Evolutionary conservation across 2,888 invertebrate species (phyloP).

Genomic region (Mantis religiosa): DNA sequence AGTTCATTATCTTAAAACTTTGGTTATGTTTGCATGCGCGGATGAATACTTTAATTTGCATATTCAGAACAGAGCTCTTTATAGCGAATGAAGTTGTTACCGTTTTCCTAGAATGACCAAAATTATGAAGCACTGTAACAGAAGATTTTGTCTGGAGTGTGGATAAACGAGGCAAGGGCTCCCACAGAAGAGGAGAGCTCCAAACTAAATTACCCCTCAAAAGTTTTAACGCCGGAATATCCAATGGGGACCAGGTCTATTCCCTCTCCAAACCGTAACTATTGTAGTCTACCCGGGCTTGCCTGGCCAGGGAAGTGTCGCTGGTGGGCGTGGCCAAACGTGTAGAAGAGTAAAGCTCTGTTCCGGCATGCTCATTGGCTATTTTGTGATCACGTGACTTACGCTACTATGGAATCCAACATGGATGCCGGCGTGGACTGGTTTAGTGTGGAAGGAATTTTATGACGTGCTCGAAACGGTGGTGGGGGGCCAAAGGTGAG

Average conservation of each 20-base stretch:
- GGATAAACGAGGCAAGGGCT: neutral
- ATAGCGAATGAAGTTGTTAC: neutral
- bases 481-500: neutral
- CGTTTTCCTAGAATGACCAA: neutral
- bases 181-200: neutral
- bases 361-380: neutral
- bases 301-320: neutral
- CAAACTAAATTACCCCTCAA: neutral
- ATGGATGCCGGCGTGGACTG: neutral
- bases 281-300: neutral
- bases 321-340: neutral
- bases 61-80: neutral
- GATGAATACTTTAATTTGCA: neutral
- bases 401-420: conserved; percentile 3
- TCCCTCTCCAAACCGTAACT: neutral
- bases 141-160: neutral
- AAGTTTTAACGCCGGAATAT: neutral
- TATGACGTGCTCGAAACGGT: neutral
- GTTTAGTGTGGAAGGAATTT: neutral
- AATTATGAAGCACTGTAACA: neutral
- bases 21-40: neutral
- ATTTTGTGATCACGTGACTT: neutral
- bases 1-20: too few relatives aligned
- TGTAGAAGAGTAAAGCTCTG: neutral
- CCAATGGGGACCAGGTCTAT: neutral